Conservation (phyloP, 2,888 invertebrate genomes). For the Onthophagus sagittarius region DNA sequence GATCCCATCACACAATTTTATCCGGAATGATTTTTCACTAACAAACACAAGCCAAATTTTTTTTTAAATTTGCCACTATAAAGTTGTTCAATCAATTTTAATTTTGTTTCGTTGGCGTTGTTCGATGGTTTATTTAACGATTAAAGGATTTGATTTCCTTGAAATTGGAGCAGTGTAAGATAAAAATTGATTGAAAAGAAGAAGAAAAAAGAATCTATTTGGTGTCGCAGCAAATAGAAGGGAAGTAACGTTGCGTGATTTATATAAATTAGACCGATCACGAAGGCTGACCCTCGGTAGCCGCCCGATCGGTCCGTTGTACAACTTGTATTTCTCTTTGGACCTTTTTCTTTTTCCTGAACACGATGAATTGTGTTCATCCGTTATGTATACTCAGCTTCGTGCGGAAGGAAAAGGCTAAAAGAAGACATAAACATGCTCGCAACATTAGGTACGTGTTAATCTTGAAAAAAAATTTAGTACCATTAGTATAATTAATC, state of each 20-base stretch:
- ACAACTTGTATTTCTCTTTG: neutral
- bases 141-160: no score
- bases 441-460: neutral
- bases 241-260: slow-evolving; percentile 8
- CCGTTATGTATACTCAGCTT: neutral
- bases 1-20: neutral
- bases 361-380: neutral
- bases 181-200: neutral
- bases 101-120: no score
- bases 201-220: neutral
- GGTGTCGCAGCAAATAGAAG: neutral
- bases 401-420: neutral
- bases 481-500: no score
- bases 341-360: neutral
- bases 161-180: neutral
- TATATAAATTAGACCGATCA: slow-evolving; percentile 10
- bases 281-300: neutral
- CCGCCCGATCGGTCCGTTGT: neutral
- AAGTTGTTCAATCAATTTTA: no score
- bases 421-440: neutral
- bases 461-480: neutral
- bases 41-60: neutral
- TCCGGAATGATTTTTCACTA: neutral
- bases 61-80: no score
- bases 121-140: no score